Evolutionary conservation across 2,113 vertebrate species (phyloP), one percentile per base, ranked within the genome.

Genomic region (Poeciliopsis occidentalis): DNA sequence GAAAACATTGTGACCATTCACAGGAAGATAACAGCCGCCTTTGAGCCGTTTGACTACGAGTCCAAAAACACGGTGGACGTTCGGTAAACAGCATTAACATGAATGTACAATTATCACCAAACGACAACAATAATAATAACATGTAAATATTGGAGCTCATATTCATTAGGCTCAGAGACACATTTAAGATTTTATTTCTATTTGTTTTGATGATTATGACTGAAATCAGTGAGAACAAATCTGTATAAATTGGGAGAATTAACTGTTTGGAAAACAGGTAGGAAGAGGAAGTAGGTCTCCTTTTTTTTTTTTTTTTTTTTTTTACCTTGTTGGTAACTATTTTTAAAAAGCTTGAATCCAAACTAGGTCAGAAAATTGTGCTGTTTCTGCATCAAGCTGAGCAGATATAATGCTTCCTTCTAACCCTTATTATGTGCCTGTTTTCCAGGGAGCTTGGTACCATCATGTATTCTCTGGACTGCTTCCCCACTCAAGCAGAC

Each of bases 41-140:
- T 99, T 94, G 92, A 97, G 70, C 92, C 95, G 6, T 99, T 99
- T 94, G 98, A 99, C 91, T 94, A 94, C 29, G 93, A 96, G 65
- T 77, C 73, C 0, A 95, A 95, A 91, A 94, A 95, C 86, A 97
- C 95, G 30, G 97, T 97, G 88, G 96, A 98, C 88, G 95, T 95
- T 85, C 94, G 97, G 98, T 99, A 44, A n/a, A 1, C 29, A 29
- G 29, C 29, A 29, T 29, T 17, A 8, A 68, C 12, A 12, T 1
- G 10, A 30, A 12, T 27, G 24, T 13, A 17, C n/a, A 22, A 57
- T 57, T n/a, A 24, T 39, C n/a, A 29, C 13, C 31, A 47, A 12
- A 15, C 4, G 19, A 19, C 44, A 29, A 3, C 19, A 47, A 47
- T 37, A 47, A 19, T 47, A 47, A 47, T 47, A 47, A 19, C 15